Percentiles rank a stretch among this genome's conserved stretches.
These are phyloP conservation scores for Cettia cetti DNA, from an alignment of 2,113 vertebrate genomes.

Conservation along the genomic window DNA sequence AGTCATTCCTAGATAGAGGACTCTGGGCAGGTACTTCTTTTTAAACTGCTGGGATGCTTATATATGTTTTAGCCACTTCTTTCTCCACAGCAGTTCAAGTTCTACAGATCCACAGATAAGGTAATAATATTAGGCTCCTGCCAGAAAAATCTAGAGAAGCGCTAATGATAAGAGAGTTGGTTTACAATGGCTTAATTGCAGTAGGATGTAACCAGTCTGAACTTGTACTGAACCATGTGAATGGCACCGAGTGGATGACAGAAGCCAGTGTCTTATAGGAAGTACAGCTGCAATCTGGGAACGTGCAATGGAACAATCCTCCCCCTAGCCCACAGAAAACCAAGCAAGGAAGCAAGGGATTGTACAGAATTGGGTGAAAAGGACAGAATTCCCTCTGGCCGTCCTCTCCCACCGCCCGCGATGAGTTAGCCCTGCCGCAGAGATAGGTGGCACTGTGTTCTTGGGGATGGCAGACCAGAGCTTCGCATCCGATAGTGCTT, in stretches of 20 bases:
- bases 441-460: slow-evolving; percentile 31
- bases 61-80: not conserved
- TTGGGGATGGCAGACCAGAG: not conserved
- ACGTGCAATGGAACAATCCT: not conserved
- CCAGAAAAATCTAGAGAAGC: not conserved
- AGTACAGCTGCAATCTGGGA: not conserved
- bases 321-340: not conserved
- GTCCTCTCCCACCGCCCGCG: accelerated
- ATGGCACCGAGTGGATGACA: not conserved
- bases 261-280: not conserved
- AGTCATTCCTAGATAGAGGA: not conserved
- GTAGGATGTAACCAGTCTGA: not conserved
- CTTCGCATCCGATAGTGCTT: accelerated
- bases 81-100: not conserved
- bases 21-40: not conserved
- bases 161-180: not conserved
- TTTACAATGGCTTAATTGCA: not conserved
- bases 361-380: not conserved
- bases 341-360: not conserved
- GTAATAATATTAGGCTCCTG: not conserved
- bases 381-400: accelerated
- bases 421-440: not conserved
- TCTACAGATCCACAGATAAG: not conserved
- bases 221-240: not conserved
- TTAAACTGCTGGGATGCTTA: not conserved